phyloP scores from a whole-genome alignment of 2,113 vertebrate genomes.

The Leucoraja erinaceus region DNA sequence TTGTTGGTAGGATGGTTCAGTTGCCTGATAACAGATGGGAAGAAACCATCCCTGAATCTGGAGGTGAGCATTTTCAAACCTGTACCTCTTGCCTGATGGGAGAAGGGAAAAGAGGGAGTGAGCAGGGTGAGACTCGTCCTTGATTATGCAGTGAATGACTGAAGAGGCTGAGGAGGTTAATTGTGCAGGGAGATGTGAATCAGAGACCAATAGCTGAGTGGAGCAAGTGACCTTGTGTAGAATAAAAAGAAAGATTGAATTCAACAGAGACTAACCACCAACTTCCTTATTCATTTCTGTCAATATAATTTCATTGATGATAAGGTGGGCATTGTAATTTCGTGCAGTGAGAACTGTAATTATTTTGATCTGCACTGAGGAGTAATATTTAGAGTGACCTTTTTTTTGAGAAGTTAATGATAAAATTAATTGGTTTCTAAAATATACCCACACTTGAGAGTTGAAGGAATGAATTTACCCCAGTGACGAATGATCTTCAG shows the following conservation, averaged over 20 bases:
- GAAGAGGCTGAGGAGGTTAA: not conserved
- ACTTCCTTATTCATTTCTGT: not conserved
- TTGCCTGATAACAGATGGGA: no score
- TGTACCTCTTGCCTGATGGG: no score
- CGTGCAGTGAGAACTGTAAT: not conserved
- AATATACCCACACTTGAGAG: not conserved
- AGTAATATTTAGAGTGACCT: not conserved
- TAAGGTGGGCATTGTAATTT: not conserved
- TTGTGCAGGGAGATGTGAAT: not conserved
- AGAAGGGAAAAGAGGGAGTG: no score
- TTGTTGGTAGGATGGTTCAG: no score
- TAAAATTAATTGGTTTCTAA: not conserved
- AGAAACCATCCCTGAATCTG: no score
- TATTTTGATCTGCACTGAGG: not conserved
- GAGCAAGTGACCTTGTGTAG: not conserved
- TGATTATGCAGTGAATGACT: not conserved
- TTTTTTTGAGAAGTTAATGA: not conserved
- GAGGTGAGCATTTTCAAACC: no score
- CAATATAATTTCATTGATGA: not conserved
- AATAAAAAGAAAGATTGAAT: not conserved
- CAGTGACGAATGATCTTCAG: not conserved
- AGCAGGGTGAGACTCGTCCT: no score
- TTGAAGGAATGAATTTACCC: not conserved
- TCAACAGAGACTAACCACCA: not conserved
- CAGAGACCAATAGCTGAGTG: not conserved